Conservation (phyloP, 2,888 invertebrate genomes). For the Oasisia sp. region DNA sequence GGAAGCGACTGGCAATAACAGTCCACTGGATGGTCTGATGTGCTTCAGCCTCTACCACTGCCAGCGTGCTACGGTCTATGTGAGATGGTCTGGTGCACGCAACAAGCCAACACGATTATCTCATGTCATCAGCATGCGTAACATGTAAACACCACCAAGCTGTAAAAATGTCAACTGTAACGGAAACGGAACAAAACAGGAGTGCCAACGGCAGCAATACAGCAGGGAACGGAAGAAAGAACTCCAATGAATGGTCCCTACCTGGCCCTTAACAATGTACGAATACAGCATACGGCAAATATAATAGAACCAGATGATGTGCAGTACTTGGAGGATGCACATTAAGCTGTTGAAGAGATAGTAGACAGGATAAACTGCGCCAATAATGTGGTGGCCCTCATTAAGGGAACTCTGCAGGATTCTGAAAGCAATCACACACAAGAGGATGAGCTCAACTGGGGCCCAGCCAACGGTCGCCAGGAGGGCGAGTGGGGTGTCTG, state of each 20-base stretch:
- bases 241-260: slow-evolving; percentile 18
- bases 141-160: background rate
- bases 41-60: background rate
- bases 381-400: slow-evolving; percentile 36
- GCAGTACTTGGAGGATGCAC: slow-evolving; percentile 48
- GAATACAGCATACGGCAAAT: slow-evolving; percentile 71
- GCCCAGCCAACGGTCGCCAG: background rate
- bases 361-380: slow-evolving; percentile 41
- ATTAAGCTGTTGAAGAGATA: slow-evolving; percentile 57
- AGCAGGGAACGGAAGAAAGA: background rate
- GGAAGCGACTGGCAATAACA: background rate
- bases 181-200: background rate
- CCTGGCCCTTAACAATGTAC: slow-evolving; percentile 37
- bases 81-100: background rate
- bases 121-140: background rate
- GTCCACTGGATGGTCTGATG: background rate
- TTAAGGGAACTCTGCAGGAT: slow-evolving; percentile 29
- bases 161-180: background rate
- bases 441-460: background rate
- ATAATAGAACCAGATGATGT: slow-evolving; percentile 60
- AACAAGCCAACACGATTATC: background rate
- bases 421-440: slow-evolving; percentile 26
- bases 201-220: background rate
- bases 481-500: background rate
- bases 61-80: background rate